These are phyloP conservation scores for Phylloscopus trochiloides DNA, from an alignment of 2,113 vertebrate genomes.

Conservation along the genomic window DNA sequence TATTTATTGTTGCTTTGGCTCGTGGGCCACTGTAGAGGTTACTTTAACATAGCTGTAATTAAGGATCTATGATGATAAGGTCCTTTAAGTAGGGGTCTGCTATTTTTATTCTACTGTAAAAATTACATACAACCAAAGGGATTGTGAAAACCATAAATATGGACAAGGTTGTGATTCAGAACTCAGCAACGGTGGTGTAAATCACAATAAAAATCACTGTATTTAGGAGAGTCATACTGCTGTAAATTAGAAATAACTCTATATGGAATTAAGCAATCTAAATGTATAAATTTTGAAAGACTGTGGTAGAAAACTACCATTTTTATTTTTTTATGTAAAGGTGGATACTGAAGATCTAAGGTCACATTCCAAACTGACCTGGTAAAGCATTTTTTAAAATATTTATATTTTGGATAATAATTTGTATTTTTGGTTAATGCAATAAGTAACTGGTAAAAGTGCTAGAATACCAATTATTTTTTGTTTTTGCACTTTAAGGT, in stretches of 20 bases:
- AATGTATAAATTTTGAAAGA: background rate
- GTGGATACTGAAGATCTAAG: background rate
- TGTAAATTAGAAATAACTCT: background rate
- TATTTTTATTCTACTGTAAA: constrained; percentile 52
- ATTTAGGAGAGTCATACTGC: background rate
- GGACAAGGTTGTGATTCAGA: background rate
- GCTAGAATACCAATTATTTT: background rate
- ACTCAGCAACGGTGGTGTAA: background rate
- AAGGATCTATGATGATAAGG: constrained; percentile 42
- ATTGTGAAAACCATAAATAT: constrained; percentile 16
- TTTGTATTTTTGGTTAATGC: background rate
- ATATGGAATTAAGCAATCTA: background rate
- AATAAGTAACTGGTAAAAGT: background rate
- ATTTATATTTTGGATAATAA: background rate
- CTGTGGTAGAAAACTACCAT: background rate
- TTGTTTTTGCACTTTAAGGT: background rate
- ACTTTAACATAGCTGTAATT: constrained; percentile 47
- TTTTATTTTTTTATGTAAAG: rapidly evolving
- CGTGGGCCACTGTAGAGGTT: background rate
- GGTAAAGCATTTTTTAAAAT: background rate
- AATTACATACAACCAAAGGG: constrained; percentile 1
- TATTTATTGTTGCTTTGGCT: constrained; percentile 47
- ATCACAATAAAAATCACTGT: background rate
- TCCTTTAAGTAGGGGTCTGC: background rate
- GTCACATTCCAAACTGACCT: background rate